These are phyloP conservation scores for Eurystomus glaucurus DNA, from an alignment of 2,797 vertebrate genomes.

Conservation along the genomic window DNA sequence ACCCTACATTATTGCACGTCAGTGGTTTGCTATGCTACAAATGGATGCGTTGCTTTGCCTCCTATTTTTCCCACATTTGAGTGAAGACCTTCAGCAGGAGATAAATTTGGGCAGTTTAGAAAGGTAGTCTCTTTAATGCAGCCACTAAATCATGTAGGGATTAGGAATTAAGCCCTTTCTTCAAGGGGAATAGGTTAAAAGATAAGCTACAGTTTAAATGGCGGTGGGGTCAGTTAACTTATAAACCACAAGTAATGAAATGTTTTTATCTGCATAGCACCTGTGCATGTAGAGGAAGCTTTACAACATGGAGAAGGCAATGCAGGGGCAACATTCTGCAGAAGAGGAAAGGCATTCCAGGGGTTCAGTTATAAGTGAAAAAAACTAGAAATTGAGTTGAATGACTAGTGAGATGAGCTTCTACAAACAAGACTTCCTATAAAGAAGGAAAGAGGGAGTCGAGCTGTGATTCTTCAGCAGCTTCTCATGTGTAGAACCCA, in stretches of 20 bases:
- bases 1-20: background rate
- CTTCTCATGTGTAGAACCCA: fast-evolving
- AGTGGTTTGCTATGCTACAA: background rate
- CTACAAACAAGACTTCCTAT: background rate
- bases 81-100: background rate
- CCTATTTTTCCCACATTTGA: background rate
- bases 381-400: background rate
- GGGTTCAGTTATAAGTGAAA: background rate
- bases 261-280: background rate
- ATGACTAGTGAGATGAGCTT: background rate
- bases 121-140: background rate
- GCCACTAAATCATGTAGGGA: background rate
- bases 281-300: background rate
- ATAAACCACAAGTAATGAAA: background rate
- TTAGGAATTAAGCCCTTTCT: background rate
- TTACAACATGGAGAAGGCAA: background rate
- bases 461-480: background rate
- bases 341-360: background rate
- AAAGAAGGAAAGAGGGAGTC: background rate
- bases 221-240: background rate
- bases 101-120: background rate
- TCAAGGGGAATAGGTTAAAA: background rate
- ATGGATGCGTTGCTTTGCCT: background rate
- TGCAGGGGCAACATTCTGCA: background rate
- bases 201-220: background rate